Evolutionary conservation across 2,888 invertebrate species (phyloP), one percentile per base, ranked within the genome.

Genomic region (Clepsis dumicolana): DNA sequence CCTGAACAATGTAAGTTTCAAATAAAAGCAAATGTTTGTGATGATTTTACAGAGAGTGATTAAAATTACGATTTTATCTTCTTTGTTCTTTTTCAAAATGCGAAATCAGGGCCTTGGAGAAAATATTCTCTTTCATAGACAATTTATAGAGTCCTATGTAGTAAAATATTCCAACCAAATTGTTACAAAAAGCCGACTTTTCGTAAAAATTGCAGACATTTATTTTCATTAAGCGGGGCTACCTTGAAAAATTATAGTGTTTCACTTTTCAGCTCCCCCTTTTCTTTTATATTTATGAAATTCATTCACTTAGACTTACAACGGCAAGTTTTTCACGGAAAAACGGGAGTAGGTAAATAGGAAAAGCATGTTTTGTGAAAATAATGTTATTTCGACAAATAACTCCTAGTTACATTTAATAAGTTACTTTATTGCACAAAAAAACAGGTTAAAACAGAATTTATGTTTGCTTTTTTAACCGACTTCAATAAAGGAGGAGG

Each of bases 241-340:
- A 41, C 63, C 62, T 52, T 64, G 50, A 68, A 57, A 59, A 68
- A 59, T 57, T 59, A 68, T 68, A 64, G 57, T 64, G 59, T 64
- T 53, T 59, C 59, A 64, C 32, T 64, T 68, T 52, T 59, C 50
- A 16, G 63, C 41, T 21, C 24, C 32, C 29, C 16, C 38, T 16
- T 66, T 57, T n/a, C 29, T 16, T 62, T 14, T 41, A 44, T 68
- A 57, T 68, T 64, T 68, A 68, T 68, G 29, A 53, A 50, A 29
- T 41, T 24, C 48, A 62, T 67, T 67, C 57, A 29, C 63, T 54
- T 56, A 35, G 61, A 62, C 48, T 21, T 8, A 21, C 16, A 24
- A 67, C 18, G 50, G 50, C 18, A 62, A 62, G 56, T 44, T 27
- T 27, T 54, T 52, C 59, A 38, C 38, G 57, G 29, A 48, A 56